Evolutionary conservation across 2,888 invertebrate species (phyloP).

Genomic region (Brenthis daphne): DNA sequence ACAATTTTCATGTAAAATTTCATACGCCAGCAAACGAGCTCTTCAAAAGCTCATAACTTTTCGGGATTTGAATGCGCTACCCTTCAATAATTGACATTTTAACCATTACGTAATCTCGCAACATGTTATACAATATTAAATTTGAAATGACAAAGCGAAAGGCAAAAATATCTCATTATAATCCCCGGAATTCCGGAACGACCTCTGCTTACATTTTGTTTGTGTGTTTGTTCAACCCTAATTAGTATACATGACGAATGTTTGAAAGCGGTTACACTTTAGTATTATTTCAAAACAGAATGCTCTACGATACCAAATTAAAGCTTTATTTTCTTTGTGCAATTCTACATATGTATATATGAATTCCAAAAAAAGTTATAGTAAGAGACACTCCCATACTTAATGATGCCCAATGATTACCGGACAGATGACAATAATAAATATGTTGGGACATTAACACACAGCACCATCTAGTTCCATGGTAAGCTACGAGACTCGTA

Average conservation of each 20-base stretch:
- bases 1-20: no score
- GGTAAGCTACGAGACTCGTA: no score
- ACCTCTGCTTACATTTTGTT: constrained; percentile 12
- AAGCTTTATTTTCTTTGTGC: no score
- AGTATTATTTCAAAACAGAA: no score
- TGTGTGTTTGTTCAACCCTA: constrained; percentile 17
- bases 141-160: constrained; percentile 4
- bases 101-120: not conserved
- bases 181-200: constrained; percentile 4
- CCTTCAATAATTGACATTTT: constrained; percentile 16
- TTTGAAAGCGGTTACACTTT: not conserved
- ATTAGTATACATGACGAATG: constrained; percentile 1
- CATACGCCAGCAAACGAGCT: not conserved
- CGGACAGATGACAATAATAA: no score
- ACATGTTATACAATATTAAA: constrained; percentile 13
- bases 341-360: no score
- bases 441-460: no score
- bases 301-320: no score
- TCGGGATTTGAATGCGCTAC: not conserved
- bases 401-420: no score
- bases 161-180: constrained; percentile 7
- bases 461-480: no score
- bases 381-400: no score
- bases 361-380: no score
- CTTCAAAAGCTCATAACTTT: constrained; percentile 11